These are phyloP conservation scores for Deladenus siricidicola DNA, from an alignment of 2,888 invertebrate genomes.

Conservation along the genomic window DNA sequence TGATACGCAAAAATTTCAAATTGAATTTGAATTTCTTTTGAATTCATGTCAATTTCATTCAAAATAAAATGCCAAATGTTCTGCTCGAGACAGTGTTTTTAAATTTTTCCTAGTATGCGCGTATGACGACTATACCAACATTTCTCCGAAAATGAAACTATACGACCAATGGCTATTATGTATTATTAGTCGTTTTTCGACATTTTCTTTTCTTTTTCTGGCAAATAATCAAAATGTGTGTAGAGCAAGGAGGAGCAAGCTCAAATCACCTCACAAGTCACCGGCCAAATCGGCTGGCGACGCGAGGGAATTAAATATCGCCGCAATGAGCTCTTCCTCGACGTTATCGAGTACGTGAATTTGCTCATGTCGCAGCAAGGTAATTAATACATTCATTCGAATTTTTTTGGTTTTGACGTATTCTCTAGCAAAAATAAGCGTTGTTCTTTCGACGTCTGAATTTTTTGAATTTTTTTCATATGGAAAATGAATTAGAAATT, in stretches of 20 bases:
- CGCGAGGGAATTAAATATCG: constrained; percentile 97
- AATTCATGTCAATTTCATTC: too few species aligned
- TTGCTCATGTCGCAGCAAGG: constrained; percentile 98
- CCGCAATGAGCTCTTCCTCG: constrained; percentile 92
- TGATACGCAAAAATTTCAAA: too few species aligned
- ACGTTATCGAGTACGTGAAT: constrained; percentile 97
- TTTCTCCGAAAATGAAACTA: too few species aligned
- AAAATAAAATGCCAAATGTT: too few species aligned
- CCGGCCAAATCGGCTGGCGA: constrained; percentile 80
- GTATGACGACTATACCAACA: too few species aligned
- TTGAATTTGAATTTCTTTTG: too few species aligned
- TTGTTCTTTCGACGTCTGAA: background rate
- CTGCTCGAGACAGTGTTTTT: too few species aligned
- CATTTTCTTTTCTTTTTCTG: constrained; percentile 14
- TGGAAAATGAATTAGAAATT: background rate
- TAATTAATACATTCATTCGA: too few species aligned
- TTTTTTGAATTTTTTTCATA: background rate
- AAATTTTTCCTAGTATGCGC: too few species aligned
- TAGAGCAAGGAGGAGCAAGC: constrained; percentile 98
- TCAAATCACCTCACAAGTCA: constrained; percentile 90
- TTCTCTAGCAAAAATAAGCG: background rate
- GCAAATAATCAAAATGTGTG: constrained; percentile 20
- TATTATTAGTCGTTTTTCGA: constrained; percentile 51
- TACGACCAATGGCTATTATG: too few species aligned
- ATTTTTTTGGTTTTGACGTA: background rate